A percentile compares a stretch with the other conserved stretches of the same genome.
Evolutionary conservation across 2,888 invertebrate species (phyloP).

Genomic region (Allacma fusca): DNA sequence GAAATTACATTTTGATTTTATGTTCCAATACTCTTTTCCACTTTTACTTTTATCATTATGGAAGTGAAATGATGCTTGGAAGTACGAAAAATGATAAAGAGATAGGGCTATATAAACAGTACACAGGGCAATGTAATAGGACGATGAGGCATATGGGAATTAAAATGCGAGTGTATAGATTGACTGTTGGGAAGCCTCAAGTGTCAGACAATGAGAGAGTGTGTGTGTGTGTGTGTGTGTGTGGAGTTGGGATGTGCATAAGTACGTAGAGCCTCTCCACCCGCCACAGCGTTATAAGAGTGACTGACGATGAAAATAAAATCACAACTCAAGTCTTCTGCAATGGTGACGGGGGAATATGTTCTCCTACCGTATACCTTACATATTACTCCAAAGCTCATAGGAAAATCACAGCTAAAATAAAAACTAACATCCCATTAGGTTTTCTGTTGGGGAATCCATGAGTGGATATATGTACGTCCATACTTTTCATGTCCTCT

Average conservation of each 20-base stretch:
- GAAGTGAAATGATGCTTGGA: too few relatives aligned
- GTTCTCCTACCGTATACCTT: too few relatives aligned
- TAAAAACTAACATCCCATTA: not conserved
- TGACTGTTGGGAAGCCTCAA: not conserved
- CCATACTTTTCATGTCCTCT: not conserved
- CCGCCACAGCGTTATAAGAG: not conserved
- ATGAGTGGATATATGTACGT: not conserved
- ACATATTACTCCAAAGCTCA: not conserved
- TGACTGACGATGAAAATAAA: constrained; percentile 7
- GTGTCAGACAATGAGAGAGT: not conserved
- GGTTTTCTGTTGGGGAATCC: too few relatives aligned
- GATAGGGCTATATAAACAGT: too few relatives aligned
- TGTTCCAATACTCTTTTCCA: too few relatives aligned
- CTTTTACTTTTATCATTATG: too few relatives aligned
- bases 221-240: not conserved
- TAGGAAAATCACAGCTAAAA: constrained; percentile 1
- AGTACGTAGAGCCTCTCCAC: not conserved
- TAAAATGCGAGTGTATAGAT: too few relatives aligned
- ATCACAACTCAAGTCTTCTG: not conserved
- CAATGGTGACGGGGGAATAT: not conserved
- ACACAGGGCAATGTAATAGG: too few relatives aligned
- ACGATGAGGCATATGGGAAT: too few relatives aligned
- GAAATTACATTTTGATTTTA: too few relatives aligned
- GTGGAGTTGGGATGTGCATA: not conserved
- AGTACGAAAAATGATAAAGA: too few relatives aligned